Base-by-base conservation (phyloP, 64 coral and sea anemone species). In the Stylophora pistillata region DNA sequence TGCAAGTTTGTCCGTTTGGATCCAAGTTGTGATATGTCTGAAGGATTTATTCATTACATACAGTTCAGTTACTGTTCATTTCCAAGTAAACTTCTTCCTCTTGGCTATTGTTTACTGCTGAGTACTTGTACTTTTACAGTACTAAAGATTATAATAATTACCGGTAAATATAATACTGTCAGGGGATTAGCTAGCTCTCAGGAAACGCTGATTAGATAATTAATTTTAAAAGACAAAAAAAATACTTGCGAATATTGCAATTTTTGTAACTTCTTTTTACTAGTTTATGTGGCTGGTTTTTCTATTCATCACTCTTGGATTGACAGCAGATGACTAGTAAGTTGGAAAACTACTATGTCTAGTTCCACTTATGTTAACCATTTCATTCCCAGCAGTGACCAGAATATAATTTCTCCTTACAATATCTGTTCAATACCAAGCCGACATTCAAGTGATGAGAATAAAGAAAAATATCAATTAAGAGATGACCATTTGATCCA, bases 241-340 rank as follows among this genome's bases (percentile, higher is more conserved):
- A 21, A 17, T 21, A 64, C 20, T 64, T 16, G 20, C 0, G 10
- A 28, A 68, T 68, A 7, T 0, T 28, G 21, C 37, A 47, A 47
- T 47, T 47, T 47, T 68, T 68, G 11, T 11, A 11, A 68, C 9
- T 11, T 25, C 9, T 86, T 85, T 76, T 98, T 85, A 20, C 7
- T 77, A 98, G 96, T 55, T 71, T 47, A 10, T 98, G 31, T 98
- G 92, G 96, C 25, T 98, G 77, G 30, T 90, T 26, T 95, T 92
- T 66, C 63, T 98, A 15, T 98, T 98, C 56, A 85, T 95, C 63
- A 53, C 86, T 74, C 81, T 98, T 79, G 96, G 96, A 82, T 33
- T 86, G 69, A 98, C 93, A 32, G 93, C 96, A 59, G 96, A 98
- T 95, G 96, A 98, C 41, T 94, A 93, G 91, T 98, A 85, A 90